Conservation (phyloP, 2,113 vertebrate genomes). For the Anguilla rostrata region DNA sequence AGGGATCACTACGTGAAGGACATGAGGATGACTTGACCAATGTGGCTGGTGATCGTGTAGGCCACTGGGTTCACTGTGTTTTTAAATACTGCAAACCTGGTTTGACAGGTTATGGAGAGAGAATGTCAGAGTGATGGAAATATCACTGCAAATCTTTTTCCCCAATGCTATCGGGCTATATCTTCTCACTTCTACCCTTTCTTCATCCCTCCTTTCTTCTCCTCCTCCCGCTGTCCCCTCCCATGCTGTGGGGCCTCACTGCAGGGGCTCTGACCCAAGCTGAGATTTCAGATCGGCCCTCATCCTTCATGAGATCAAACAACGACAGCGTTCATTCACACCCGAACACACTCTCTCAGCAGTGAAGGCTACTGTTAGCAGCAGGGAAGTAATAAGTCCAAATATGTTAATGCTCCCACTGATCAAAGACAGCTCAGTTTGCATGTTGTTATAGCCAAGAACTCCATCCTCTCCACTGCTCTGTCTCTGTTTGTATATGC, state of each 20-base stretch:
- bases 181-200: no score
- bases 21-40: not conserved
- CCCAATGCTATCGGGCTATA: not conserved
- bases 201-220: not conserved
- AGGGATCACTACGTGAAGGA: not conserved
- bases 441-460: not conserved
- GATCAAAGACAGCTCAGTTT: not conserved
- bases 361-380: not conserved
- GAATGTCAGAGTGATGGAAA: not conserved
- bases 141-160: not conserved
- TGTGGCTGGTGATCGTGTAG: not conserved
- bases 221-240: no score
- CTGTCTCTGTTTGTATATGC: not conserved
- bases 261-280: no score
- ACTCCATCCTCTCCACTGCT: not conserved
- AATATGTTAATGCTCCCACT: not conserved
- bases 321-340: not conserved
- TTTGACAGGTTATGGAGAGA: not conserved
- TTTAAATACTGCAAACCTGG: not conserved
- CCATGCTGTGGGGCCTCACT: no score
- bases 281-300: no score
- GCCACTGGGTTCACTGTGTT: not conserved
- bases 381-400: not conserved
- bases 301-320: not conserved
- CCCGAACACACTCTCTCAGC: not conserved